Evolutionary conservation across 2,113 vertebrate genomes (phyloP), one percentile per base, ranked within the genome.

Genomic region (Chrysemys picta): DNA sequence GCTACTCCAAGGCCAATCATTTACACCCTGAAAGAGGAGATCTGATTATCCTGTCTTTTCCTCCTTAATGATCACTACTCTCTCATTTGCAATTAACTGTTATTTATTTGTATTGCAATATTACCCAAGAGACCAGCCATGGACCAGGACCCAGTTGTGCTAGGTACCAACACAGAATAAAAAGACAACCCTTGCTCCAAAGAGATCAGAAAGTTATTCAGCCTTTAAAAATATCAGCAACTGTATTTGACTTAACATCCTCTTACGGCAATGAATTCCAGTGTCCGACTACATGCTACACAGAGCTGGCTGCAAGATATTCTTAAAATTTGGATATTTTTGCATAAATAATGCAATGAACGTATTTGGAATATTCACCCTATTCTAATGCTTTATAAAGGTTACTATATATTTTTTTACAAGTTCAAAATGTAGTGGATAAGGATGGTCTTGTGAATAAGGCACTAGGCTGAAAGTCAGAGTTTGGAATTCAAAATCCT

Each of bases 211-310:
- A 59, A 85, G 86, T 22, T 91, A 91, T 93, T 88, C 76, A 91
- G 0, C 50, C 50, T 50, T 90, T 1, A 5, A 29, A 86, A 93
- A 94, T 79, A 57, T 89, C 29, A 0, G 81, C 59, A 82, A 3
- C 79, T 89, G 85, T 56, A 72, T 84, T 96, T 62, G 53, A 62
- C 78, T 96, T 80, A 6, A 69, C 72, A 42, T 93, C 95, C 62
- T 95, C 87, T 95, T 53, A 89, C 5, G 90, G 91, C 95, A 89
- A 89, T 93, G 94, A 84, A 78, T 94, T 89, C 91, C 94, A 10
- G 1, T 54, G 54, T 87, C 59, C 72, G 85, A 38, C 90, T 82
- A 45, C 93, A 87, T 0, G 62, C 85, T 90, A 89, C 89, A 69
- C 93, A 38, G 10, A 8, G 85, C 84, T 56, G 94, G 65, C 94